Evolutionary conservation across 2,113 vertebrate genomes (phyloP).

Genomic region (Brevimyrus niger): DNA sequence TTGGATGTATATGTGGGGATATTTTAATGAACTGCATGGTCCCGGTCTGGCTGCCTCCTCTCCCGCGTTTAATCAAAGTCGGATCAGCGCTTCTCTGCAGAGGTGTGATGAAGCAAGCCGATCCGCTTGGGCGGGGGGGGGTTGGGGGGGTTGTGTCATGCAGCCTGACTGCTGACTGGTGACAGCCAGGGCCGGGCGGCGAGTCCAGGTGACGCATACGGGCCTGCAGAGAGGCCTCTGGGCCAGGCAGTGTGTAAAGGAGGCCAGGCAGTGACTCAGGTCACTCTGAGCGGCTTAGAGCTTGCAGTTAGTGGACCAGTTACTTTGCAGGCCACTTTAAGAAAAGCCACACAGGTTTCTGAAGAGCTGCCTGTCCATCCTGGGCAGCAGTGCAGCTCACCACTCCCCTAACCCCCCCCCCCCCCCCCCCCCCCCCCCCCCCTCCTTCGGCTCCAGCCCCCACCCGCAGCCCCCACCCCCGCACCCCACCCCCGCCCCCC

Average conservation of each 20-base stretch:
- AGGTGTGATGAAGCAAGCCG: background rate
- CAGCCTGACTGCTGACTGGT: background rate
- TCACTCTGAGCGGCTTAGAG: background rate
- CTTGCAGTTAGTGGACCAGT: background rate
- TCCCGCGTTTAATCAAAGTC: background rate
- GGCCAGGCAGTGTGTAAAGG: background rate
- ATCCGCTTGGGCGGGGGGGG: too few relatives aligned
- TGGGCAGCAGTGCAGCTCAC: background rate
- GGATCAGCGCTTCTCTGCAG: background rate
- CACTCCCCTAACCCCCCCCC: background rate
- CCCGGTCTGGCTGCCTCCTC: background rate
- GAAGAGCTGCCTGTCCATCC: background rate
- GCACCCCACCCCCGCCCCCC: too few relatives aligned
- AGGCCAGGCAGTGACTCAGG: background rate
- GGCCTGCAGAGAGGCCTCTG: background rate
- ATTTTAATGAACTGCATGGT: background rate
- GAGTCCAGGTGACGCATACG: background rate
- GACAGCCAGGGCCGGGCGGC: too few relatives aligned
- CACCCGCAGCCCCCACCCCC: too few relatives aligned
- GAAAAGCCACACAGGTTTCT: background rate
- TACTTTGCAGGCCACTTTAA: background rate
- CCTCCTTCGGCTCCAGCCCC: too few relatives aligned
- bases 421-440: background rate
- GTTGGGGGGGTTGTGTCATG: background rate
- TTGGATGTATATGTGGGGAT: background rate